Evolutionary conservation across 2,888 invertebrate species (phyloP).

Genomic region (Oscheius sp.): DNA sequence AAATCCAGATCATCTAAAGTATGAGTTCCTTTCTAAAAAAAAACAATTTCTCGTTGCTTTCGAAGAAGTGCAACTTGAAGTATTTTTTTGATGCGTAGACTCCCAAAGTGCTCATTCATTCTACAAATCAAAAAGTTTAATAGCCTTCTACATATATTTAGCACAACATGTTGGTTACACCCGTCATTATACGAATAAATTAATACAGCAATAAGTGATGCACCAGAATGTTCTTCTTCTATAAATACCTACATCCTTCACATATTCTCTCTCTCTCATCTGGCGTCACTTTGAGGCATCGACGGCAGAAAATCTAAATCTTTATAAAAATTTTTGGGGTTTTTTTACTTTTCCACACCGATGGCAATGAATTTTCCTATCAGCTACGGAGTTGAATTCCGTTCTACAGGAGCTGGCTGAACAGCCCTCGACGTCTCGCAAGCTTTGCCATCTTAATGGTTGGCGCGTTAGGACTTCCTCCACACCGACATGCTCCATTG

Average conservation of each 20-base stretch:
- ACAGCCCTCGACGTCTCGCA: constrained; percentile 78
- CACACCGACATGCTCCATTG: constrained; percentile 87
- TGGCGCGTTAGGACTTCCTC: constrained; percentile 71
- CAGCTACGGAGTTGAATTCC: constrained; percentile 58
- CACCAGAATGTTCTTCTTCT: not conserved
- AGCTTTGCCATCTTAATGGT: constrained; percentile 40
- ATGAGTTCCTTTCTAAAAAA: no score
- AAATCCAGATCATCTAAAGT: no score
- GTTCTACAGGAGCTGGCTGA: constrained; percentile 80
- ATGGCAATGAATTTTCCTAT: constrained; percentile 81
- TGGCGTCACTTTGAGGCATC: constrained; percentile 81
- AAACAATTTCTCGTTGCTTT: no score
- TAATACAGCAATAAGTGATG: no score
- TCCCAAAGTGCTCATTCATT: no score
- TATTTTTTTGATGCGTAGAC: no score
- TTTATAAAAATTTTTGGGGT: not conserved
- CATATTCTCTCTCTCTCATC: constrained; percentile 51
- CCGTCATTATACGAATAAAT: no score
- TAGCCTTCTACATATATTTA: no score
- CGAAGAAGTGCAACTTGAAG: no score
- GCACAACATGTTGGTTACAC: no score
- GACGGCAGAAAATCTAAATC: constrained; percentile 83
- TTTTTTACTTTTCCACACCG: constrained; percentile 81
- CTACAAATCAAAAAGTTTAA: no score
- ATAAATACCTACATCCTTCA: constrained; percentile 34